These are phyloP conservation scores for Meriones unguiculatus DNA, from an alignment of 2,113 vertebrate species.

Conservation along the genomic window DNA sequence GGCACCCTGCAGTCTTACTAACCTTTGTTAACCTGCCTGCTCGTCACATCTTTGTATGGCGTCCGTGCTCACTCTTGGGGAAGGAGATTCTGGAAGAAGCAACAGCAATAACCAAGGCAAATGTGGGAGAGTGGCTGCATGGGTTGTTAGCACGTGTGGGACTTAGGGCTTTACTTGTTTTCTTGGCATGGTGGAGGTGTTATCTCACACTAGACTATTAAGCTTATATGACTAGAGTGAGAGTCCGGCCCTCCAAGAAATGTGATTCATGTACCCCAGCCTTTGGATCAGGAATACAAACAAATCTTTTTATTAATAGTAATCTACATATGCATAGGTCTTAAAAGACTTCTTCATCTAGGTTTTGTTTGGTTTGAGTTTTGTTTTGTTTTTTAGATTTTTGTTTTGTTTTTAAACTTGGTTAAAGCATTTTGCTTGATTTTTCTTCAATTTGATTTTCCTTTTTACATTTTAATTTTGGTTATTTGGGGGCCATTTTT, in stretches of 20 bases:
- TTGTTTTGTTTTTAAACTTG: conserved; percentile 81
- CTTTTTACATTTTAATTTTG: conserved; percentile 93
- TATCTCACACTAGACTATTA: conserved; percentile 31
- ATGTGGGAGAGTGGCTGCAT: conserved; percentile 88
- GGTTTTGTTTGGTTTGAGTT: conserved; percentile 60
- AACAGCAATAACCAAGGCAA: conserved; percentile 89
- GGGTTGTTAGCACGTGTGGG: conserved; percentile 90
- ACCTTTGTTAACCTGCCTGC: conserved; percentile 90
- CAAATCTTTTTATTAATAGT: conserved; percentile 35
- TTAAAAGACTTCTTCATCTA: conserved; percentile 79
- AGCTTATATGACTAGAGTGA: conserved; percentile 25
- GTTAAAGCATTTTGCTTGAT: conserved; percentile 86
- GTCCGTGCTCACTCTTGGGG: conserved; percentile 86
- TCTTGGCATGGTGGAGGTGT: neutral
- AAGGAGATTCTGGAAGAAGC: conserved; percentile 87
- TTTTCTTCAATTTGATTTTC: conserved; percentile 88
- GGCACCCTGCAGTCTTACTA: conserved; percentile 89
- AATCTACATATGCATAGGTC: conserved; percentile 4
- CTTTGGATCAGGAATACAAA: conserved; percentile 42
- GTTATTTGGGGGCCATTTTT: conserved; percentile 95
- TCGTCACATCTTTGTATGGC: conserved; percentile 84
- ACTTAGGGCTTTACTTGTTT: conserved; percentile 79
- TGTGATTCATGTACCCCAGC: conserved; percentile 71
- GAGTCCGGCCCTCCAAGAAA: conserved; percentile 58
- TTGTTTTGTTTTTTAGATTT: conserved; percentile 54